Evolutionary conservation across 2,797 vertebrate species (phyloP).

Genomic region (Sebastes jordani): DNA sequence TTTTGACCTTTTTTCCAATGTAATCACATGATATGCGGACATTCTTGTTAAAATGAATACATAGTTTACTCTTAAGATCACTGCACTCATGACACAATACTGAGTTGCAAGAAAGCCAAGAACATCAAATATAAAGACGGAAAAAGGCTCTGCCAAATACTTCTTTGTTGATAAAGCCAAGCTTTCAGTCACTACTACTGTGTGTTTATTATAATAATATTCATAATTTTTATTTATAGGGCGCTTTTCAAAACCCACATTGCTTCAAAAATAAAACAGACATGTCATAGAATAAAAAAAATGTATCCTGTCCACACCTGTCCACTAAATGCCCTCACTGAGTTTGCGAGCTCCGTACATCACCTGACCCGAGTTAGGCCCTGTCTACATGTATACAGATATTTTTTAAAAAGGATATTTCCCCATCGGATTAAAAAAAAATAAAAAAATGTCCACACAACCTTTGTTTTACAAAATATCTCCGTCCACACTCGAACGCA

Average conservation of each 20-base stretch:
- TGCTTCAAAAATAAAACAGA: too few species aligned
- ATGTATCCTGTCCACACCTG: conserved; percentile 4
- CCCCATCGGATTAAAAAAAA: too few species aligned
- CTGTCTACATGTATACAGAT: too few species aligned
- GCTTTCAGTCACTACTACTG: background rate
- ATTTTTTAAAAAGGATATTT: too few species aligned
- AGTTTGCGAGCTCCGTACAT: background rate
- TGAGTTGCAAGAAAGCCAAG: background rate
- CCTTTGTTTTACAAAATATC: too few species aligned
- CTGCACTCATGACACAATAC: too few species aligned
- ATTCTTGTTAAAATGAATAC: background rate
- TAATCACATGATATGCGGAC: background rate
- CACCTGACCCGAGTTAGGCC: background rate
- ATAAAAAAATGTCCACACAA: too few species aligned
- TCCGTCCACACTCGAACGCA: too few species aligned
- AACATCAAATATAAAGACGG: background rate
- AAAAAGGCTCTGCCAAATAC: background rate
- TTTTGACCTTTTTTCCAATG: background rate
- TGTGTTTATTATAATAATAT: background rate
- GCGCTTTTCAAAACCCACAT: too few species aligned
- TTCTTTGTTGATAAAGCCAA: background rate
- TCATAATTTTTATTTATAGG: too few species aligned
- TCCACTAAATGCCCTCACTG: background rate
- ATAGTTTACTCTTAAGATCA: background rate
- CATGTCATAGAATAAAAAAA: too few species aligned